Percentiles rank a stretch among this genome's conserved stretches.
Conservation (phyloP, 2,797 vertebrate species). For the Macropodus opercularis region DNA sequence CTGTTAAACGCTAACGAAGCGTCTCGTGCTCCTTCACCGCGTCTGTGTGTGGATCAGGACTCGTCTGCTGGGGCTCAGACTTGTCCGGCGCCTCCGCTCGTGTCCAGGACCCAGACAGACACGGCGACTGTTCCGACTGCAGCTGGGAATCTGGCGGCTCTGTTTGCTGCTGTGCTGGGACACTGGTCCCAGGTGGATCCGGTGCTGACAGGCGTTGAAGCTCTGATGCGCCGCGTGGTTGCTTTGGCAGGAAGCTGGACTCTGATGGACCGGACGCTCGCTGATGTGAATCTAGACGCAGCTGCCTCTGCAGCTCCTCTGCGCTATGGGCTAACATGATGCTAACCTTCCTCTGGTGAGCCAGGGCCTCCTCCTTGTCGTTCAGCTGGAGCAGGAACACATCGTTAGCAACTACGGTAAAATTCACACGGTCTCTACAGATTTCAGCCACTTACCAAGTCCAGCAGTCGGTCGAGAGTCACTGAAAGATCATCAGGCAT, state of each 20-base stretch:
- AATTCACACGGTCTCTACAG: background rate
- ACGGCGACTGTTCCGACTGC: background rate
- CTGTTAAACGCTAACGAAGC: too few relatives aligned
- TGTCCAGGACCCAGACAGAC: background rate
- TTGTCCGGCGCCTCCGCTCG: background rate
- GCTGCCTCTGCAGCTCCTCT: conserved; percentile 78
- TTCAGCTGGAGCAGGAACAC: conserved; percentile 82
- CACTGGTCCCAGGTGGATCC: background rate
- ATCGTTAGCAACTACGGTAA: background rate
- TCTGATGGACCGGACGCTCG: background rate
- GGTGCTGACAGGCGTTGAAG: conserved; percentile 8
- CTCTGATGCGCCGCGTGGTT: background rate
- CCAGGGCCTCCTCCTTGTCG: conserved; percentile 92
- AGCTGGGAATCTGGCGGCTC: background rate
- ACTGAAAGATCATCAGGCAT: conserved; percentile 78
- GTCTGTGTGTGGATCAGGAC: conserved; percentile 9
- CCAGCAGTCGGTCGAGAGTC: conserved; percentile 82
- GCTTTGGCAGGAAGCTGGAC: conserved; percentile 1
- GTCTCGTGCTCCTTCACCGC: background rate
- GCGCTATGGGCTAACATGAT: conserved; percentile 89
- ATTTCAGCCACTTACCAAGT: conserved; percentile 79
- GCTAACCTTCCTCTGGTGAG: conserved; percentile 94
- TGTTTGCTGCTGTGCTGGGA: background rate
- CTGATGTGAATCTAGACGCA: conserved; percentile 42
- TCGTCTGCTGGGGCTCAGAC: background rate